Conservation (phyloP, 2,113 vertebrate genomes). For the Ginglymostoma cirratum region DNA sequence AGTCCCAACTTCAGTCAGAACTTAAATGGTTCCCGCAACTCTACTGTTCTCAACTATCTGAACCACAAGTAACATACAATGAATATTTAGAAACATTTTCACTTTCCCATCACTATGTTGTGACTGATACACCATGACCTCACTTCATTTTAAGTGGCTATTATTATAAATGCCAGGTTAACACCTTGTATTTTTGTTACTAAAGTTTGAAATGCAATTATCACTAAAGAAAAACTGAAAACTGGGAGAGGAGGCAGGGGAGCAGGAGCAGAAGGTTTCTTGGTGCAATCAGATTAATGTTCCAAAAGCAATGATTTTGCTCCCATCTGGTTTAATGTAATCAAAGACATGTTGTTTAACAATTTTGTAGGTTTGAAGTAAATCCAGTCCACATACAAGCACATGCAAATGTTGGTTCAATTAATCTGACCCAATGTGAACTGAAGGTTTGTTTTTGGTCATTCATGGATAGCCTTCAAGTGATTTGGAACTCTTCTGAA, state of each 20-base stretch:
- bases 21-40: neutral
- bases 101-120: neutral
- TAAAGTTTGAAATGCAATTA: no score
- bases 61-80: neutral
- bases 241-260: neutral
- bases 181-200: neutral
- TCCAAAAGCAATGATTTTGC: neutral
- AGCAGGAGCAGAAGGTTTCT: neutral
- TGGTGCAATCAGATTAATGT: neutral
- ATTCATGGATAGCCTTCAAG: neutral
- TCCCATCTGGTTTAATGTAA: neutral
- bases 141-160: neutral
- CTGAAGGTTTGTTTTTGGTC: neutral
- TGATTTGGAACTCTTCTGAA: neutral
- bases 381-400: neutral
- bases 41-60: neutral
- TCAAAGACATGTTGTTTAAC: conserved; percentile 21
- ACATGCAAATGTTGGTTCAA: neutral
- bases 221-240: neutral
- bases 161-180: neutral
- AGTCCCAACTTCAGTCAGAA: neutral
- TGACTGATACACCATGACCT: neutral
- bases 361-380: neutral
- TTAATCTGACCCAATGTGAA: neutral
- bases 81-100: neutral